A percentile compares a stretch with the other conserved stretches of the same genome.
Conservation (phyloP, 2,113 vertebrate genomes). For the Zapornia atra region DNA sequence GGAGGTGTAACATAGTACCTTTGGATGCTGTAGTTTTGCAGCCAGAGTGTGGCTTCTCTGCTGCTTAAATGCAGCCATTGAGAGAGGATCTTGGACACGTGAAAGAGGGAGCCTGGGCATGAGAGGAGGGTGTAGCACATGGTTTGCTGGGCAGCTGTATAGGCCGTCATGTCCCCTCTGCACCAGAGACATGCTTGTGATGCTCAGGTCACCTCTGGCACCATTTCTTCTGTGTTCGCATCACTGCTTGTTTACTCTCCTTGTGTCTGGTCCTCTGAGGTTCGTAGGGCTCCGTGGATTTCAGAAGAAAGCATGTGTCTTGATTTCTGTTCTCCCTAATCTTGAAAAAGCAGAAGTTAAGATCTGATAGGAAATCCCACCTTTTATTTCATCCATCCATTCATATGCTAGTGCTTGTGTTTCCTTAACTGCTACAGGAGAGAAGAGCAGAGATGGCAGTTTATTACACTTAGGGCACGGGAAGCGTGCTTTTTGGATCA, state of each 20-base stretch:
- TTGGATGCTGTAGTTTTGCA: background rate
- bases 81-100: background rate
- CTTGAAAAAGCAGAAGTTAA: background rate
- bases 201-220: background rate
- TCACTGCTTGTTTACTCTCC: background rate
- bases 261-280: background rate
- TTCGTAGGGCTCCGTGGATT: background rate
- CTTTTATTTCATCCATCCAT: background rate
- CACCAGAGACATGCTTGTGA: rapidly evolving
- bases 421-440: background rate
- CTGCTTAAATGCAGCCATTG: background rate
- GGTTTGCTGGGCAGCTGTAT: background rate
- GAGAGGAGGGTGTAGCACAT: rapidly evolving
- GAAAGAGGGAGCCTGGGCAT: background rate
- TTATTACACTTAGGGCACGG: background rate
- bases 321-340: background rate
- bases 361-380: background rate
- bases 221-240: rapidly evolving
- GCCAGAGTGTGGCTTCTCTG: background rate
- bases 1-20: background rate
- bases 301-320: background rate
- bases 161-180: too few relatives aligned
- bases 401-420: background rate
- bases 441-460: background rate
- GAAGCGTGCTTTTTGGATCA: background rate